Percentiles rank a stretch among this genome's conserved stretches.
Evolutionary conservation across 2,113 vertebrate species (phyloP).

Genomic region (Barbus barbus): DNA sequence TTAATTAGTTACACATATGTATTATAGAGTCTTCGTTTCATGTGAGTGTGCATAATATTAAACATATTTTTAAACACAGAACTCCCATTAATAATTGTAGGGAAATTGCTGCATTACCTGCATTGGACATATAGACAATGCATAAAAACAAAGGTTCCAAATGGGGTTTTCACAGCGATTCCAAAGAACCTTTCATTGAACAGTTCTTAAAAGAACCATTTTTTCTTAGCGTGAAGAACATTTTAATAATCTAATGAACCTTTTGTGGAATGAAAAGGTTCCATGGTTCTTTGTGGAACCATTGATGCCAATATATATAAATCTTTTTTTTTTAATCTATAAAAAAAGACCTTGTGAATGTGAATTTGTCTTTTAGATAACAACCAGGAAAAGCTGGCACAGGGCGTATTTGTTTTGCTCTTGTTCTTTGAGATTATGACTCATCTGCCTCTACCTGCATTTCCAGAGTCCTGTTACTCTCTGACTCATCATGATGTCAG

Average conservation of each 20-base stretch:
- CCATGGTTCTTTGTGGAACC: too few relatives aligned
- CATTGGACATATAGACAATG: too few relatives aligned
- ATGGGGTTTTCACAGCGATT: too few relatives aligned
- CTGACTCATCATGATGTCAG: conserved; percentile 40
- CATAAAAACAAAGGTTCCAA: too few relatives aligned
- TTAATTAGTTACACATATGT: neutral
- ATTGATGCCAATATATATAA: neutral
- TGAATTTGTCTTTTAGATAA: too few relatives aligned
- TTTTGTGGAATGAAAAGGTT: too few relatives aligned
- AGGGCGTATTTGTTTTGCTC: conserved; percentile 16
- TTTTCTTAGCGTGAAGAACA: too few relatives aligned
- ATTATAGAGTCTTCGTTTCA: neutral
- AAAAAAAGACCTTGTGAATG: too few relatives aligned
- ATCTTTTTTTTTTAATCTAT: neutral
- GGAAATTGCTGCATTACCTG: too few relatives aligned
- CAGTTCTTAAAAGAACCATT: too few relatives aligned
- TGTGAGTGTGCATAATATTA: neutral
- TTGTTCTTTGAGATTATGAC: conserved; percentile 20
- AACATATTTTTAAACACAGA: neutral
- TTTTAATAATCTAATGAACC: too few relatives aligned
- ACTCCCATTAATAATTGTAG: neutral
- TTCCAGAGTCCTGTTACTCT: conserved; percentile 39
- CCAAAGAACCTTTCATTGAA: too few relatives aligned
- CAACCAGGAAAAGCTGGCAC: neutral
- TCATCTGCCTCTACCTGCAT: conserved; percentile 35